A percentile compares a stretch with the other conserved stretches of the same genome.
phyloP scores from a whole-genome alignment of 2,797 vertebrate genomes.

The Myoxocephalus aenaeus region DNA sequence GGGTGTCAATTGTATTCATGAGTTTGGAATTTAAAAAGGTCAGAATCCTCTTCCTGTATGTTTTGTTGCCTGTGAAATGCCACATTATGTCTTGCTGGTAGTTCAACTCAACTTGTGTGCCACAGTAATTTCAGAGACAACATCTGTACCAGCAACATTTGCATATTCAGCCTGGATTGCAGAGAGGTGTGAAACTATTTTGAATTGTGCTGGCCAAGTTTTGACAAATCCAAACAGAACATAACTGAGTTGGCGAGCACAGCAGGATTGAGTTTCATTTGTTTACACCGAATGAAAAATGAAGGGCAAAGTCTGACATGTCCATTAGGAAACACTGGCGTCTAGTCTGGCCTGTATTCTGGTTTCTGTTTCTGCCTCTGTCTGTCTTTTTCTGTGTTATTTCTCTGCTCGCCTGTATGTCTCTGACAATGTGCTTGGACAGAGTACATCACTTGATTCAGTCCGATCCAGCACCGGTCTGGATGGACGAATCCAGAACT shows the following conservation, averaged over 20 bases:
- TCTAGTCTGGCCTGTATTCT: slow-evolving; percentile 4
- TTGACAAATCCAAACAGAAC: slow-evolving; percentile 3
- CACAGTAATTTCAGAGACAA: slow-evolving; percentile 45
- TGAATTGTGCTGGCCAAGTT: not conserved
- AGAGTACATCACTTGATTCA: slow-evolving; percentile 60
- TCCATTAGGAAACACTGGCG: slow-evolving; percentile 23
- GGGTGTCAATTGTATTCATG: slow-evolving; percentile 42
- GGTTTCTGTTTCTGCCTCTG: slow-evolving; percentile 25
- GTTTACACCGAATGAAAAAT: slow-evolving; percentile 28
- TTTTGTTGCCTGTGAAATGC: slow-evolving; percentile 73
- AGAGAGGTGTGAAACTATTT: not conserved
- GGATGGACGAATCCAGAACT: slow-evolving; percentile 56
- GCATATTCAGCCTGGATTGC: slow-evolving; percentile 22
- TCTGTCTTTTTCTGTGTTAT: slow-evolving; percentile 32
- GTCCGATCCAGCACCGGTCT: slow-evolving; percentile 56
- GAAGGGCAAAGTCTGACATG: slow-evolving; percentile 49
- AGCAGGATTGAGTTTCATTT: slow-evolving; percentile 18
- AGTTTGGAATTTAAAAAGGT: slow-evolving; percentile 68
- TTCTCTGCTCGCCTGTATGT: slow-evolving; percentile 28
- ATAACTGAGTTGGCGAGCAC: not conserved
- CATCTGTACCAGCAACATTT: slow-evolving; percentile 29
- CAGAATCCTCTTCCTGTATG: slow-evolving; percentile 62
- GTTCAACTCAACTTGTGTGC: slow-evolving; percentile 43
- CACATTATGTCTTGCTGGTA: slow-evolving; percentile 66
- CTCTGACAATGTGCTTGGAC: slow-evolving; percentile 48